Conservation (phyloP, 1,140 invertebrate species). For the Melitaea cinxia region DNA sequence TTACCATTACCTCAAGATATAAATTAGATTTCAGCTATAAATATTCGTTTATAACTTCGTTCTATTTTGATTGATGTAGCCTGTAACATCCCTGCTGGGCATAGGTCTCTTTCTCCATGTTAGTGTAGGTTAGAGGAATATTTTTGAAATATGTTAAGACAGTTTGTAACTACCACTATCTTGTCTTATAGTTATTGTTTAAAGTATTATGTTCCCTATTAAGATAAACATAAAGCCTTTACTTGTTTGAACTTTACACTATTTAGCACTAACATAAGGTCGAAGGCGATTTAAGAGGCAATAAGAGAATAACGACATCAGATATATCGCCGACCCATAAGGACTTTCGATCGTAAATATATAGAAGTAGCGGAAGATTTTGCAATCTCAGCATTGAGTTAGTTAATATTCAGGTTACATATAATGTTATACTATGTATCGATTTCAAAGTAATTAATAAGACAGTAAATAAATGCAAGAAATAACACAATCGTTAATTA, state of each 20-base stretch:
- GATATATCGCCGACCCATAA: not conserved
- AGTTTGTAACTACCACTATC: not conserved
- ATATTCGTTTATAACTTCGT: no score
- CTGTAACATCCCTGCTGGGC: no score
- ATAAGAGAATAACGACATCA: conserved; percentile 4
- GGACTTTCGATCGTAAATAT: conserved; percentile 7
- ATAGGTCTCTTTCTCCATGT: no score
- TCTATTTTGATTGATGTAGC: no score
- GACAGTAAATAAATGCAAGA: no score
- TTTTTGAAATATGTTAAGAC: not conserved
- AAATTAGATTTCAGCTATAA: not conserved
- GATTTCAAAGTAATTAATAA: no score
- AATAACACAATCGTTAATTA: no score
- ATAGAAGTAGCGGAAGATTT: not conserved
- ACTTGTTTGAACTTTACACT: not conserved
- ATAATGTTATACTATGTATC: no score
- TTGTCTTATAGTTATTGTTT: not conserved
- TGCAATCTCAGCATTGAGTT: not conserved
- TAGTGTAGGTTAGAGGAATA: no score
- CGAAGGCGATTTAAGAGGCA: not conserved
- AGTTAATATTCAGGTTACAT: not conserved
- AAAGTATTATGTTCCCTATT: not conserved
- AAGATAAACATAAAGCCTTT: not conserved
- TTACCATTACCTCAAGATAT: not conserved
- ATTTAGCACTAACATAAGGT: not conserved